These are phyloP conservation scores for Myotis yumanensis DNA, from an alignment of 2,113 vertebrate species.

Conservation along the genomic window DNA sequence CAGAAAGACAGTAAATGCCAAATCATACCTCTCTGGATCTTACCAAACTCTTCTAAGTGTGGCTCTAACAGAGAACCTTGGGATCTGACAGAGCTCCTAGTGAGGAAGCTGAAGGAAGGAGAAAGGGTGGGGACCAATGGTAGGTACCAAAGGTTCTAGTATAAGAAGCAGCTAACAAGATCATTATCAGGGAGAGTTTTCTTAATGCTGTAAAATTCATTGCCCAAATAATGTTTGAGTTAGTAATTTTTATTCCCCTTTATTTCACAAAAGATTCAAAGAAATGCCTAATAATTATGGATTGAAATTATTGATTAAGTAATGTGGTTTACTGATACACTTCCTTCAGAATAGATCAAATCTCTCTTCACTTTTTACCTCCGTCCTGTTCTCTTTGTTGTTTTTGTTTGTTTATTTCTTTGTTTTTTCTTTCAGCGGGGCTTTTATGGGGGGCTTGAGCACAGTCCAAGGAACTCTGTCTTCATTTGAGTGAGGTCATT, in stretches of 20 bases:
- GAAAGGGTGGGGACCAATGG: background rate
- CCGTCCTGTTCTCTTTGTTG: background rate
- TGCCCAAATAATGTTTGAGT: constrained; percentile 16
- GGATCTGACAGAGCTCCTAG: background rate
- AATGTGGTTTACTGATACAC: background rate
- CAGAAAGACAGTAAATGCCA: background rate
- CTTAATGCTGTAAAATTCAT: background rate
- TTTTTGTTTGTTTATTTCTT: too few species aligned
- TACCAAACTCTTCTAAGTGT: background rate
- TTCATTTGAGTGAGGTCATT: background rate
- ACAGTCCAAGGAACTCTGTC: background rate
- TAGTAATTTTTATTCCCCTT: constrained; percentile 12
- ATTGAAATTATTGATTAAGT: constrained; percentile 25
- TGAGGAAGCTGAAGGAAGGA: background rate
- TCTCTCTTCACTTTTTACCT: background rate
- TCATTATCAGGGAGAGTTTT: constrained; percentile 17
- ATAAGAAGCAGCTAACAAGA: background rate
- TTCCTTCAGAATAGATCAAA: background rate
- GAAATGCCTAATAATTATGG: constrained; percentile 16
- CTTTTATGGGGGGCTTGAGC: background rate
- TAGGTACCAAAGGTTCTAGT: background rate
- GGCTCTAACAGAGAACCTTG: background rate
- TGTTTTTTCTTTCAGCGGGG: background rate
- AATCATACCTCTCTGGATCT: background rate
- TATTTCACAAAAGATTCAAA: constrained; percentile 5